Evolutionary conservation across 2,888 invertebrate species (phyloP).

Genomic region (Bruchidius siliquastri): DNA sequence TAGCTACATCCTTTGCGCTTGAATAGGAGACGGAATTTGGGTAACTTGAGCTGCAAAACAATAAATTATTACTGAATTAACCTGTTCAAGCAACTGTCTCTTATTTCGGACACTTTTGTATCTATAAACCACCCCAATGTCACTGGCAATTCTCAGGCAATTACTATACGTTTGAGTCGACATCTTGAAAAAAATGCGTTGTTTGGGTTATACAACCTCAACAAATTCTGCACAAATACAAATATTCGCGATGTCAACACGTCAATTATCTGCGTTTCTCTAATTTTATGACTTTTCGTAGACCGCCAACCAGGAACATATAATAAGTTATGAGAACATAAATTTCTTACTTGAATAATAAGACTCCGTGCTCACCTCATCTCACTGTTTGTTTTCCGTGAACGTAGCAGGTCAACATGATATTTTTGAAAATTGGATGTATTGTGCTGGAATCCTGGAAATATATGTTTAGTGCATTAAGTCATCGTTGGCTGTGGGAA

Average conservation of each 20-base stretch:
- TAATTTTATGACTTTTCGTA: background rate
- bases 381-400: background rate
- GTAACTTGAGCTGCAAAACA: no score
- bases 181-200: background rate
- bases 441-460: no score
- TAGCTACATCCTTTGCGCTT: no score
- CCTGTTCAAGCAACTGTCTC: no score
- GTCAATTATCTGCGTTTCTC: background rate
- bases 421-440: background rate
- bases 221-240: background rate
- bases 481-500: no score
- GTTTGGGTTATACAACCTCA: background rate
- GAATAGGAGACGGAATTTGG: no score
- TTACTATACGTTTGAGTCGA: background rate
- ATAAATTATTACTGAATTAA: no score
- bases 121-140: no score
- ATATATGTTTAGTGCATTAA: no score
- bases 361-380: background rate
- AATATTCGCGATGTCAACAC: background rate
- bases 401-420: background rate
- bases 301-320: background rate
- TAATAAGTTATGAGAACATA: background rate
- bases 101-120: no score
- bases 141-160: background rate
- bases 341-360: background rate